Evolutionary conservation across 2,888 invertebrate genomes (phyloP).

Genomic region (Dorcus hopei): DNA sequence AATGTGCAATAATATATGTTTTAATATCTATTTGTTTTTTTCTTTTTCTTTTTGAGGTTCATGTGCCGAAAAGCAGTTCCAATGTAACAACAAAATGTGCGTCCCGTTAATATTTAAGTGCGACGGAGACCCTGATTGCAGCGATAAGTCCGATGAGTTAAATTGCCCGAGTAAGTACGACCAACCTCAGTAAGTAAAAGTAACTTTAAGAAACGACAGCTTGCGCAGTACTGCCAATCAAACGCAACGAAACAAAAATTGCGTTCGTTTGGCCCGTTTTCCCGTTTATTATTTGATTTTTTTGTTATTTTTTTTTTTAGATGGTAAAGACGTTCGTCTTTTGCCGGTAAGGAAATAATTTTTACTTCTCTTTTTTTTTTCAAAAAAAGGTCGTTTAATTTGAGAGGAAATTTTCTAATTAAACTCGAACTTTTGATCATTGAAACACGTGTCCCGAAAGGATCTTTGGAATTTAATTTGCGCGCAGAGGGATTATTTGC

Average conservation of each 20-base stretch:
- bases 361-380: too few species aligned
- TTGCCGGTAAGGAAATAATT: too few species aligned
- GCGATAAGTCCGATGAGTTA: slow-evolving; percentile 78
- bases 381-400: too few species aligned
- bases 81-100: slow-evolving; percentile 70
- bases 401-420: too few species aligned
- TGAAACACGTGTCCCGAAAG: too few species aligned
- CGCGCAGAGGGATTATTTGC: too few species aligned
- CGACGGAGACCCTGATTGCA: slow-evolving; percentile 76
- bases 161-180: slow-evolving; percentile 41
- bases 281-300: not conserved
- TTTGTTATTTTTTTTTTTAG: too few species aligned
- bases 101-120: slow-evolving; percentile 76
- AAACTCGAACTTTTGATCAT: too few species aligned
- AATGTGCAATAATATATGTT: too few species aligned
- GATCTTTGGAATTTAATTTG: too few species aligned
- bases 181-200: not conserved
- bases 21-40: not conserved
- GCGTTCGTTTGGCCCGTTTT: not conserved
- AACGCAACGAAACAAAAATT: not conserved
- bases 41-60: slow-evolving; percentile 11
- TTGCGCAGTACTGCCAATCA: not conserved
- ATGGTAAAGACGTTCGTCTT: too few species aligned
- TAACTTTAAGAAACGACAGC: not conserved
- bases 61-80: slow-evolving; percentile 57